Evolutionary conservation across 92 coral and sea anemone genomes (phyloP).

Genomic region (Palythoa grandis): DNA sequence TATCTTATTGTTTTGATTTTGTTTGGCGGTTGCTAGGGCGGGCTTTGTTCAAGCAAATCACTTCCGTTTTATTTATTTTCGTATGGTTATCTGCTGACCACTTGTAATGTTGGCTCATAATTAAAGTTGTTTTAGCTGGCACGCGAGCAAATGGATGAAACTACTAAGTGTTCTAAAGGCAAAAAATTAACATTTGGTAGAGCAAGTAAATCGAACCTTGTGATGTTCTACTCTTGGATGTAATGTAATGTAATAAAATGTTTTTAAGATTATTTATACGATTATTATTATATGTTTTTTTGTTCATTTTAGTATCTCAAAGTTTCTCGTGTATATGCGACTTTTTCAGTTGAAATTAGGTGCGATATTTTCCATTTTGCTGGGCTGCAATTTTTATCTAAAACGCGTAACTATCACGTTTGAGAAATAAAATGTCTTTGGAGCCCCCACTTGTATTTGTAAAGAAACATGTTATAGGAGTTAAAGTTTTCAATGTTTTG

Average conservation of each 20-base stretch:
- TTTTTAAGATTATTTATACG: neutral
- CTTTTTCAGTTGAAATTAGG: neutral
- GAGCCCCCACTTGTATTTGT: neutral
- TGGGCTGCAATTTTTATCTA: neutral
- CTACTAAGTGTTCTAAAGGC: neutral
- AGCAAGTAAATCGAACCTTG: slow-evolving; percentile 2
- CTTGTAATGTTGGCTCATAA: neutral
- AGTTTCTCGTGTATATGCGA: neutral
- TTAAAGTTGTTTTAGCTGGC: neutral
- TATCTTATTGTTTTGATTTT: neutral
- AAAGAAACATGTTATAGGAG: neutral
- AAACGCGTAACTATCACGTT: neutral
- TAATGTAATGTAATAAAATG: neutral
- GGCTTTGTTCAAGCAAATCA: neutral
- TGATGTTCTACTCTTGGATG: neutral
- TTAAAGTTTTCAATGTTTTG: neutral
- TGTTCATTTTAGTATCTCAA: neutral
- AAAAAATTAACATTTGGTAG: neutral
- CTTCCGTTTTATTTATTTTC: neutral
- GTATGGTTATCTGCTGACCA: neutral
- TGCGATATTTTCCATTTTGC: neutral
- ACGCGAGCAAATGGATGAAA: neutral
- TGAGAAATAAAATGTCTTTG: neutral
- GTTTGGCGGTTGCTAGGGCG: neutral
- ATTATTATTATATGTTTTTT: neutral